Evolutionary conservation across 2,888 invertebrate species (phyloP).

Genomic region (Unio delphinus): DNA sequence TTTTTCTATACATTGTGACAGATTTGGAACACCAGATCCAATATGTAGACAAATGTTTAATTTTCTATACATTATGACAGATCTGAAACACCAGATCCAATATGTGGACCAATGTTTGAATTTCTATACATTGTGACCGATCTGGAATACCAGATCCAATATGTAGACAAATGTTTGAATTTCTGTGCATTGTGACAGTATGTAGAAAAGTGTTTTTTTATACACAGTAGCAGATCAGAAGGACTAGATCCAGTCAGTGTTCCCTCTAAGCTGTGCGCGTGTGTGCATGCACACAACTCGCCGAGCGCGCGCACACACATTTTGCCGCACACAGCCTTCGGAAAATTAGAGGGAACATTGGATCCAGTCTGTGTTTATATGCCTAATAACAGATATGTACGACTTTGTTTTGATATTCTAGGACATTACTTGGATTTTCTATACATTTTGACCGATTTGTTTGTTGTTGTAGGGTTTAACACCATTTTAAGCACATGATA

Average conservation of each 20-base stretch:
- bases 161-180: neutral
- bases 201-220: too few species aligned
- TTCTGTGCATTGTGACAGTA: constrained; percentile 27
- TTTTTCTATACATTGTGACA: constrained; percentile 34
- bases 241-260: constrained; percentile 37
- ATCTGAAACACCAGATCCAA: too few species aligned
- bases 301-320: too few species aligned
- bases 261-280: constrained; percentile 13
- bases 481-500: too few species aligned
- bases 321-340: too few species aligned
- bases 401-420: neutral
- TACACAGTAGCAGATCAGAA: constrained; percentile 55
- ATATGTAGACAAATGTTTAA: too few species aligned
- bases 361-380: constrained; percentile 9
- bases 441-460: too few species aligned
- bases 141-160: constrained; percentile 52
- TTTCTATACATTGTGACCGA: constrained; percentile 42
- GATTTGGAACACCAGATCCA: constrained; percentile 57
- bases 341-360: too few species aligned
- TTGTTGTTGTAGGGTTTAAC: too few species aligned
- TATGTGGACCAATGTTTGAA: neutral
- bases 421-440: neutral
- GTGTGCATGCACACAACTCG: too few species aligned
- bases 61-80: too few species aligned
- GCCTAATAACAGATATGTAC: too few species aligned